Conservation (phyloP, 2,113 vertebrate species). For the Okapia johnstoni region DNA sequence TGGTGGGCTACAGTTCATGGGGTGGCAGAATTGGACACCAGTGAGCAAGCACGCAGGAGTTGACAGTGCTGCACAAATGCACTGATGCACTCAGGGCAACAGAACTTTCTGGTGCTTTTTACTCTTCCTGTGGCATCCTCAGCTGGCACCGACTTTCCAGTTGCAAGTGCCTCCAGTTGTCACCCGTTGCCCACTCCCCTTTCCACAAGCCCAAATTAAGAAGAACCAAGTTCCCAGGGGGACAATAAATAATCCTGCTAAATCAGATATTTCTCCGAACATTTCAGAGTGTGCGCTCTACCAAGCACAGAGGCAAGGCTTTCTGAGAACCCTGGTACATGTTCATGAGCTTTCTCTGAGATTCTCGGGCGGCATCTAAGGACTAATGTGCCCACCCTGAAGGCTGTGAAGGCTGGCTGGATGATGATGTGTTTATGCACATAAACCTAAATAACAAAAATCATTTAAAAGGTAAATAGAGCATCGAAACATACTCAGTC, state of each 20-base stretch:
- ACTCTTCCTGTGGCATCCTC: background rate
- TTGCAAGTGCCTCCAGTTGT: background rate
- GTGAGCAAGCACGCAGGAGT: no score
- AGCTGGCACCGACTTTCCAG: background rate
- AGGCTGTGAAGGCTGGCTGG: background rate
- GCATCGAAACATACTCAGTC: background rate
- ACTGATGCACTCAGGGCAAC: background rate
- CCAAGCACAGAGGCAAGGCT: background rate
- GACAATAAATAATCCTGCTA: background rate
- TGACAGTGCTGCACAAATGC: rapidly evolving
- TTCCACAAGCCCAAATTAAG: background rate
- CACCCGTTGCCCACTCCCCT: background rate
- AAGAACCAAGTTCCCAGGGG: background rate
- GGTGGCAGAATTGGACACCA: background rate
- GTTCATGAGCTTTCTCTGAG: background rate
- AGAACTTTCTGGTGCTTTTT: background rate
- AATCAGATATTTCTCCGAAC: background rate
- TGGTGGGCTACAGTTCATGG: background rate
- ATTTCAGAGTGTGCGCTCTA: background rate
- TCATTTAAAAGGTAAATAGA: background rate
- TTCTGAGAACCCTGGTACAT: background rate
- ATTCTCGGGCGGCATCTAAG: background rate
- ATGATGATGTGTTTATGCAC: background rate
- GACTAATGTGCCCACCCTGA: background rate
- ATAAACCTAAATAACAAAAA: background rate